Evolutionary conservation across 2,113 vertebrate species (phyloP), one percentile per base, ranked within the genome.

Genomic region (Ceratotherium simum): DNA sequence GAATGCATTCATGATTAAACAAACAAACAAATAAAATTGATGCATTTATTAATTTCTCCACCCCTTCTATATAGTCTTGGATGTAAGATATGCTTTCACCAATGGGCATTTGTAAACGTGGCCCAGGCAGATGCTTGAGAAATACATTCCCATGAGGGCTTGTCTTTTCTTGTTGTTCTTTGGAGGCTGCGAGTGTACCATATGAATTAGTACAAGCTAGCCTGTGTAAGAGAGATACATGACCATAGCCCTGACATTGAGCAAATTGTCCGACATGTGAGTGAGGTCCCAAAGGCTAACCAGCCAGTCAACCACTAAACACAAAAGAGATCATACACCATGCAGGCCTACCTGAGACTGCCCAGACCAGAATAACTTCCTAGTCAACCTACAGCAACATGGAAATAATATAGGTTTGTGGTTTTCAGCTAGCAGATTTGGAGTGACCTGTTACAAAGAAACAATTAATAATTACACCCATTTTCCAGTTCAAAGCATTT

Each of bases 21-120:
- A 64, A 58, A 6, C 7, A 46, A 70, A 72, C 58, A 69, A 58
- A 62, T 62, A 23, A 64, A 84, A 75, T 8, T 8, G 69, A 31
- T 42, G 12, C 13, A 36, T 75, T 62, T 96, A 91, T 84, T 88
- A 88, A 92, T 82, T 96, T 92, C 18, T 31, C 48, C 18, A 48
- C 0, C 0, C 20, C 3, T 88, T 96, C 65, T 85, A 42, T 69
- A 88, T 42, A 83, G 12, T 4, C 29, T 70, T 64, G 36, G 11
- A 56, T 5, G 54, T 29, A 58, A 94, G 8, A 65, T 9, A 86
- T 92, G 12, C 31, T 72, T 69, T n/a, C 36, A 18, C 3, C 58
- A 92, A 56, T 75, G 51, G 12, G 12, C 33, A 81, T 91, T 89
- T 86, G 16, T 89, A 33, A 96, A 46, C 67, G 36, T 48, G 54